A percentile compares a stretch with the other conserved stretches of the same genome.
Conservation (phyloP, 1,140 invertebrate species). For the Drosophila willistoni region DNA sequence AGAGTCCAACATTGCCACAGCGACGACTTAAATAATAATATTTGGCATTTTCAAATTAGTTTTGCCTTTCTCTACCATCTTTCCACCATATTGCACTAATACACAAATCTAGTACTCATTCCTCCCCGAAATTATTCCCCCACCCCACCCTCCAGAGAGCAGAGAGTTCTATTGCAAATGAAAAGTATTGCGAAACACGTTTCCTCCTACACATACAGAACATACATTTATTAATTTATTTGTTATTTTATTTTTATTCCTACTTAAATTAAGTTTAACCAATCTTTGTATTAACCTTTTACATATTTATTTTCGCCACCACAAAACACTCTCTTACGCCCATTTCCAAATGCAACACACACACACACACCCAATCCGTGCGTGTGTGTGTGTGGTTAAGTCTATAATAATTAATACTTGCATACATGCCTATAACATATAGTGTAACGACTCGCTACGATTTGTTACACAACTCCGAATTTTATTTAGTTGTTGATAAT, state of each 20-base stretch:
- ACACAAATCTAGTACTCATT: constrained; percentile 61
- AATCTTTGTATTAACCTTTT: constrained; percentile 63
- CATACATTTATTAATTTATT: constrained; percentile 67
- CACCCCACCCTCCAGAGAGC: constrained; percentile 25
- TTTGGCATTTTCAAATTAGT: constrained; percentile 37
- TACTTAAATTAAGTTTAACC: constrained; percentile 55
- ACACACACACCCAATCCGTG: constrained; percentile 27
- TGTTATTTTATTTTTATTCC: constrained; percentile 70
- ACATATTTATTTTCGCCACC: constrained; percentile 42
- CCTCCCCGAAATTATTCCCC: constrained; percentile 27
- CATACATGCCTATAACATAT: constrained; percentile 9
- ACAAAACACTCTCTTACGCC: constrained; percentile 24
- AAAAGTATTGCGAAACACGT: constrained; percentile 71
- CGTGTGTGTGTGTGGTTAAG: constrained; percentile 25
- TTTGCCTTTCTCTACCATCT: constrained; percentile 20
- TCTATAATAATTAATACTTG: constrained; percentile 20
- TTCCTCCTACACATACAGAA: constrained; percentile 55
- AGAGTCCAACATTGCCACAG: constrained; percentile 83
- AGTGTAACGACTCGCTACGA: background rate
- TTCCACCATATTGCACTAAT: background rate
- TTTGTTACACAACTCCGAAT: constrained; percentile 17
- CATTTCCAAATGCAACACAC: constrained; percentile 34
- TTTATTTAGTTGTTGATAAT: constrained; percentile 34
- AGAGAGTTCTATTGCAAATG: constrained; percentile 58
- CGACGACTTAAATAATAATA: constrained; percentile 77